Evolutionary conservation across 2,797 vertebrate genomes (phyloP).

Genomic region (Denticeps clupeoides): DNA sequence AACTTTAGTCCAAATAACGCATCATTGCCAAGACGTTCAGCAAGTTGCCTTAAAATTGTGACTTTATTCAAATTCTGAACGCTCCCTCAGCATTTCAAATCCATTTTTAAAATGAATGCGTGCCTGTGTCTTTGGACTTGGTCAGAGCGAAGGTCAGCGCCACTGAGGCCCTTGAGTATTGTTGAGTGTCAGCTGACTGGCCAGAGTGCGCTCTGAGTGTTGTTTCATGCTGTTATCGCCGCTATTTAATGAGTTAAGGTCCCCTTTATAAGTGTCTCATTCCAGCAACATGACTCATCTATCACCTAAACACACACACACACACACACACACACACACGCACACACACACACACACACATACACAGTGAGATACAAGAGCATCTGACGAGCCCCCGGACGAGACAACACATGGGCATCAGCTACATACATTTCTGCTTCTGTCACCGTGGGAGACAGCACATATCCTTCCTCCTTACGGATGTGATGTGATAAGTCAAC

Average conservation of each 20-base stretch:
- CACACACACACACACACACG: neutral
- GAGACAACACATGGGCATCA: neutral
- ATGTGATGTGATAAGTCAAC: too few relatives aligned
- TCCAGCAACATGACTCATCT: conserved; percentile 26
- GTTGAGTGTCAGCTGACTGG: conserved; percentile 18
- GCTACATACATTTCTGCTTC: conserved; percentile 13
- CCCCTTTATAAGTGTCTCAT: conserved; percentile 27
- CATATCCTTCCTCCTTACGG: too few relatives aligned
- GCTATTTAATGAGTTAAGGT: conserved; percentile 26
- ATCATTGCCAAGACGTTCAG: too few relatives aligned
- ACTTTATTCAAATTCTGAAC: too few relatives aligned
- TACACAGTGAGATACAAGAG: neutral
- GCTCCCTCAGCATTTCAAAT: too few relatives aligned
- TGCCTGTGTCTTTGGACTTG: too few relatives aligned
- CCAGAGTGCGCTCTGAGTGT: conserved; percentile 26
- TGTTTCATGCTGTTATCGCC: conserved; percentile 29
- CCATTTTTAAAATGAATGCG: too few relatives aligned
- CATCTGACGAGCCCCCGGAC: neutral
- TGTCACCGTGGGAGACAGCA: too few relatives aligned
- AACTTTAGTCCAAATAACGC: too few relatives aligned
- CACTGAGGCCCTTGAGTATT: neutral
- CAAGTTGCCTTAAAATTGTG: too few relatives aligned
- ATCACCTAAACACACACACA: neutral
- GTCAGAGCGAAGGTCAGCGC: neutral
- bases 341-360: neutral